Evolutionary conservation across 2,888 invertebrate species (phyloP), one percentile per base, ranked within the genome.

Genomic region (Ormyrus rosae): DNA sequence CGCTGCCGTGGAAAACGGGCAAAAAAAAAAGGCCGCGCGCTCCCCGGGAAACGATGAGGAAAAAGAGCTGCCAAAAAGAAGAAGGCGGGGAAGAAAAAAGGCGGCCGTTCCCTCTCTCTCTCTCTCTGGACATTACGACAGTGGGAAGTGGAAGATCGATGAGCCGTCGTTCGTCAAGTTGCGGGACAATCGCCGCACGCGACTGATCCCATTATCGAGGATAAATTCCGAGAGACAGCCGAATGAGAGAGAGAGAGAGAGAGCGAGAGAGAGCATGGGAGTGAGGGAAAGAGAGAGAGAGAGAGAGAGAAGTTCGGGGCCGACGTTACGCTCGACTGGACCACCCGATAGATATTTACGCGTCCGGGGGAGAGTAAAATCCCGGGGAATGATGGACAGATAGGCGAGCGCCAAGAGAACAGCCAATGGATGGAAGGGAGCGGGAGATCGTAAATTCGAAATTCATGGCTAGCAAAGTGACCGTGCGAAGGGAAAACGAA

Each of bases 141-240:
- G 45, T 9, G 45, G 77, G 5, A 70, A 56, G 65, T 50, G 45
- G 71, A 65, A 72, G 78, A 78, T 78, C 71, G 72, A 78, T 78
- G 72, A 72, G 78, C 72, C 78, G 71, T 78, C 78, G 78, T 67
- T 71, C 72, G 78, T 67, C 78, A 72, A 72, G 65, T 64, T 65
- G 72, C 60, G 65, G 65, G 56, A 72, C 78, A 67, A 78, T 78
- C 67, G 72, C 60, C 65, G 72, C 78, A 72, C 78, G 78, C 65
- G 65, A 72, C 78, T 64, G 78, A 72, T 78, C 78, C 72, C 78
- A 78, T 78, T 78, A 78, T 78, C 72, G 72, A 72, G 78, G 67
- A 78, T 78, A 67, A 78, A 78, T 78, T 78, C 71, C 78, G 71
- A 67, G 72, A 53, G 78, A 67, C 60, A 64, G 73, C 45, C 13